phyloP scores from a whole-genome alignment of 2,888 invertebrate species.

The Drosophila siamana region DNA sequence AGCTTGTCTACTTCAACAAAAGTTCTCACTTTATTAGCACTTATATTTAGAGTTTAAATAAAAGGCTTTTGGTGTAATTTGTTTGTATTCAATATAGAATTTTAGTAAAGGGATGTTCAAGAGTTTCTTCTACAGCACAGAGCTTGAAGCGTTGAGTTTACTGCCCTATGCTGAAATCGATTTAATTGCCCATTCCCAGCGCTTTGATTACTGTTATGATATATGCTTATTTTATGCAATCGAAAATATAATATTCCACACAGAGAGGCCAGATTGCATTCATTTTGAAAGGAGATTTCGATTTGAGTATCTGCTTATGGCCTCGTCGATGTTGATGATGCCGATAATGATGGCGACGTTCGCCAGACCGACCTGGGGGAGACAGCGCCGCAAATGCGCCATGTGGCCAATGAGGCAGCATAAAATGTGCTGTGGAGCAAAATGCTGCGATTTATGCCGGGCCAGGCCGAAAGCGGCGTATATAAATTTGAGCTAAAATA shows the following conservation, averaged over 20 bases:
- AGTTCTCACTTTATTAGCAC: no score
- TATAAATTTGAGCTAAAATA: slow-evolving; percentile 69
- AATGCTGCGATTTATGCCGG: slow-evolving; percentile 48
- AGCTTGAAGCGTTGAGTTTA: neutral
- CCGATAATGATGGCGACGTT: slow-evolving; percentile 13
- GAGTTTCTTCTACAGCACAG: no score
- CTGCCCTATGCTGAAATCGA: neutral
- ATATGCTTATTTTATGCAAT: neutral
- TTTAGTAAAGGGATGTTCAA: no score
- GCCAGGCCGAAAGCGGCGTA: slow-evolving; percentile 50
- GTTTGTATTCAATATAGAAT: no score
- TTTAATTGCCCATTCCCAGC: neutral
- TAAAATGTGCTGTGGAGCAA: slow-evolving; percentile 31
- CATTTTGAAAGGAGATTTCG: slow-evolving; percentile 1
- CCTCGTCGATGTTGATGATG: slow-evolving; percentile 1
- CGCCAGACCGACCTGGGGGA: slow-evolving; percentile 20
- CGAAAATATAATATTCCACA: slow-evolving; percentile 6
- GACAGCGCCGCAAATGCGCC: slow-evolving; percentile 19
- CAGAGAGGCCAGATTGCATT: neutral
- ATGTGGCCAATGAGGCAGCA: slow-evolving; percentile 44
- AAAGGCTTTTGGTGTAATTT: no score
- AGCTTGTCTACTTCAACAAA: neutral
- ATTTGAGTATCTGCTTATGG: slow-evolving; percentile 17
- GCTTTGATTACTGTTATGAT: neutral
- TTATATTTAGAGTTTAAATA: no score